Percentiles rank a stretch among this genome's conserved stretches.
phyloP scores from a whole-genome alignment of 2,113 vertebrate species.

The Hypomesus transpacificus region DNA sequence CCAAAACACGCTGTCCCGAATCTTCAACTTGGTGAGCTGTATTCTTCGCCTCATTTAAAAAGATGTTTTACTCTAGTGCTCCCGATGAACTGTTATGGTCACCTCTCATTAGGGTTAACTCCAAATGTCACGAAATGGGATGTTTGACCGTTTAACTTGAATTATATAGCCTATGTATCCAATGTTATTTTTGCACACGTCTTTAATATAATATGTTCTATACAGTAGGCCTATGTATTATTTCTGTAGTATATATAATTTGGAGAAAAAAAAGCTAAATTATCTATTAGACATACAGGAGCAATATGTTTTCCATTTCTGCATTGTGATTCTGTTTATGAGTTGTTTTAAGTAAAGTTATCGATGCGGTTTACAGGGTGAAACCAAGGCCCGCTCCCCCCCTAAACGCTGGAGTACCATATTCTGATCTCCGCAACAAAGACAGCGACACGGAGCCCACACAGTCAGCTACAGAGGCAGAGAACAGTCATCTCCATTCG shows the following conservation, averaged over 20 bases:
- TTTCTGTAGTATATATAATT: too few relatives aligned
- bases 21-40: conserved; percentile 76
- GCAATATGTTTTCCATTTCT: too few relatives aligned
- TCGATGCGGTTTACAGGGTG: conserved; percentile 58
- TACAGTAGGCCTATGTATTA: too few relatives aligned
- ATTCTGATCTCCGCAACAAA: conserved; percentile 64
- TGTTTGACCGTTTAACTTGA: too few relatives aligned
- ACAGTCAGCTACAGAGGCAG: conserved; percentile 26
- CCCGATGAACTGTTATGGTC: neutral
- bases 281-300: too few relatives aligned
- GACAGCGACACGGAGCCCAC: conserved; percentile 32
- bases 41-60: neutral
- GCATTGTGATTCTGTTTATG: neutral
- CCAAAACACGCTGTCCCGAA: conserved; percentile 73
- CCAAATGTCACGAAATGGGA: too few relatives aligned
- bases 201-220: too few relatives aligned
- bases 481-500: conserved; percentile 34
- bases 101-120: neutral
- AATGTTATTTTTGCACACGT: too few relatives aligned
- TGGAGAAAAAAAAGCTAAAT: too few relatives aligned
- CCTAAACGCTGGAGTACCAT: conserved; percentile 80
- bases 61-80: neutral
- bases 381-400: conserved; percentile 71
- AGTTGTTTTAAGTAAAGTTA: neutral
- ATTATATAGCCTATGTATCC: too few relatives aligned